Percentiles rank a stretch among this genome's conserved stretches.
Conservation (phyloP, 2,797 vertebrate species). For the Rhynchonycteris naso region DNA sequence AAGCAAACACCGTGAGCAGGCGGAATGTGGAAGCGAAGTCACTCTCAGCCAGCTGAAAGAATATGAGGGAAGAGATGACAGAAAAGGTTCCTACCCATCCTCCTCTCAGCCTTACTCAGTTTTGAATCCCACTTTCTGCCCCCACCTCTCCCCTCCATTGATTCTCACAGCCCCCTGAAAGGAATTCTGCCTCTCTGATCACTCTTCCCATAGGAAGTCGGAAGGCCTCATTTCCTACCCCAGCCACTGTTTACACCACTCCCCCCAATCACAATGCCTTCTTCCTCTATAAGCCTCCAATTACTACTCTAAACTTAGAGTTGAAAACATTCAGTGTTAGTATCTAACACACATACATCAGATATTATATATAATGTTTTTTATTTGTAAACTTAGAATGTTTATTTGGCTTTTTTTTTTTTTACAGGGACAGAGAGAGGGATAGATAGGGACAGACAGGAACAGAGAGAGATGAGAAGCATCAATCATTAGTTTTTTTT, state of each 20-base stretch:
- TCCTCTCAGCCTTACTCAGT: background rate
- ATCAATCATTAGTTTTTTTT: no score
- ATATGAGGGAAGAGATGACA: conserved; percentile 55
- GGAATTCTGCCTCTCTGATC: background rate
- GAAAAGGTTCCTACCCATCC: background rate
- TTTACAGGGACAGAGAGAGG: no score
- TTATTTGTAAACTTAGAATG: background rate
- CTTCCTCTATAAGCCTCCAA: background rate
- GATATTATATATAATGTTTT: background rate
- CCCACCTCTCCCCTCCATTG: background rate
- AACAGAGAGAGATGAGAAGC: no score
- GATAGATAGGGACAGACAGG: no score
- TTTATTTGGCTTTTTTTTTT: no score
- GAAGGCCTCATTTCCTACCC: background rate
- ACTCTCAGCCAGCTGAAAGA: conserved; percentile 85
- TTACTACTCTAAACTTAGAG: background rate
- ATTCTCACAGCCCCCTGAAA: background rate
- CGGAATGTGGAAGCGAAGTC: conserved; percentile 94
- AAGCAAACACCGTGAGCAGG: conserved; percentile 97
- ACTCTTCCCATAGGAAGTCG: background rate
- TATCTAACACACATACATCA: background rate
- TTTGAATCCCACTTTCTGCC: background rate
- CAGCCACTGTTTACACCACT: background rate
- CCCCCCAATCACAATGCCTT: background rate
- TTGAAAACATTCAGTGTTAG: background rate